Evolutionary conservation across 2,797 vertebrate species (phyloP).

Genomic region (Chanos chanos): DNA sequence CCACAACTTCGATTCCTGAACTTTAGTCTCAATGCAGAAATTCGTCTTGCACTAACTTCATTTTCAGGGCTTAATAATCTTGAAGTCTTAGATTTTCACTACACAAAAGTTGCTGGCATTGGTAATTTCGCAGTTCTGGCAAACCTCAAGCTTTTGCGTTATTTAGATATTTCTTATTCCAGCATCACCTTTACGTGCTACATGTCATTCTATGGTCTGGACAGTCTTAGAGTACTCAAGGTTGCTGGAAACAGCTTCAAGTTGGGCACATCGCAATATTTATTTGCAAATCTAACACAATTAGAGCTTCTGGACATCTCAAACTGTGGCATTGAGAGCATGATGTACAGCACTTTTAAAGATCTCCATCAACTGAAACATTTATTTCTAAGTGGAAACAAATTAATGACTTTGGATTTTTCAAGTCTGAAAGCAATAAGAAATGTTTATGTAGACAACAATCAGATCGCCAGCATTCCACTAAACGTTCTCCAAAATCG

Average conservation of each 20-base stretch:
- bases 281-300: conserved; percentile 27
- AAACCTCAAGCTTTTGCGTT: conserved; percentile 23
- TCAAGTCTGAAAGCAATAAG: conserved; percentile 32
- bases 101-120: not conserved
- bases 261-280: not conserved
- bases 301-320: conserved; percentile 63
- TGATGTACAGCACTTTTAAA: conserved; percentile 30
- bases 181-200: conserved; percentile 3
- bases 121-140: not conserved
- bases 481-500: conserved; percentile 21
- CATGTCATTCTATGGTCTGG: not conserved
- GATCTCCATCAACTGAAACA: conserved; percentile 8
- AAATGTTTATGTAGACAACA: conserved; percentile 10
- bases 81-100: conserved; percentile 31
- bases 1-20: conserved; percentile 65
- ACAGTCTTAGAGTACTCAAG: conserved; percentile 32
- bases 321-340: conserved; percentile 50
- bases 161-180: conserved; percentile 38
- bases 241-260: conserved; percentile 34
- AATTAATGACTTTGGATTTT: conserved; percentile 34
- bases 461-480: conserved; percentile 27
- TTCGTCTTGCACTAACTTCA: conserved; percentile 44
- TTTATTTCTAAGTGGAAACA: conserved; percentile 36
- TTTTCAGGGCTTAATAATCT: conserved; percentile 33
- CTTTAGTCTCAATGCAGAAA: conserved; percentile 65